Evolutionary conservation across 35 echinoderm and acorn worm species (phyloP).

Genomic region (Amphiura filiformis): DNA sequence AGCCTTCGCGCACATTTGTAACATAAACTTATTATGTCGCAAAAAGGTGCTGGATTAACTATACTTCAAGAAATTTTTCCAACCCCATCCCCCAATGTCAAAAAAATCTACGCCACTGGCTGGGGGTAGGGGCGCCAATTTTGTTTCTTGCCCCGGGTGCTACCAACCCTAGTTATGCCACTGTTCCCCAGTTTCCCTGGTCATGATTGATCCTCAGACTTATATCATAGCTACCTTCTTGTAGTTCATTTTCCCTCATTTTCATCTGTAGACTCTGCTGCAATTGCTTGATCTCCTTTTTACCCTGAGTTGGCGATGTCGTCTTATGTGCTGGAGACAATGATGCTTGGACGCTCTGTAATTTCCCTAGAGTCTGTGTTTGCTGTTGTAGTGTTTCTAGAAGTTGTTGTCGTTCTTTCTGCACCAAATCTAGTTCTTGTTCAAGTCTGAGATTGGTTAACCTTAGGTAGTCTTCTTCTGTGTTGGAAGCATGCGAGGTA

Average conservation of each 20-base stretch:
- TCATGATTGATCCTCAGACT: no score
- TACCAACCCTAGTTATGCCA: no score
- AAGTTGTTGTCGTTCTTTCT: constrained; percentile 72
- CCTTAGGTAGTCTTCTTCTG: constrained; percentile 56
- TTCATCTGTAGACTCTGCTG: constrained; percentile 23
- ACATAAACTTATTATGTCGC: no score
- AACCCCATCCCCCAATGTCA: no score
- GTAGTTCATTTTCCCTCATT: neutral
- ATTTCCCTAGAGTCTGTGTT: constrained; percentile 29
- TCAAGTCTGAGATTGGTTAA: constrained; percentile 71
- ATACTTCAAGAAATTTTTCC: no score
- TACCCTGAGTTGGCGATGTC: neutral
- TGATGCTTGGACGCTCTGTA: neutral
- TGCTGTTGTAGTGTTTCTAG: constrained; percentile 72
- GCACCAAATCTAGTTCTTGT: constrained; percentile 66
- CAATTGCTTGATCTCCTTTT: neutral
- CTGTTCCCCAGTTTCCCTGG: no score
- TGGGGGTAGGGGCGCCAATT: no score
- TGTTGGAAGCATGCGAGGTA: constrained; percentile 5
- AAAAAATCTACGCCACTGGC: no score
- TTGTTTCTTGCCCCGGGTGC: no score
- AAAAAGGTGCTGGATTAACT: no score
- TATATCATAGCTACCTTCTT: neutral
- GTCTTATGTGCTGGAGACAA: neutral
- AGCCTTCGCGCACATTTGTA: no score